Evolutionary conservation across 53 echinoderm and acorn worm genomes (phyloP).

Genomic region (Paracentrotus lividus): DNA sequence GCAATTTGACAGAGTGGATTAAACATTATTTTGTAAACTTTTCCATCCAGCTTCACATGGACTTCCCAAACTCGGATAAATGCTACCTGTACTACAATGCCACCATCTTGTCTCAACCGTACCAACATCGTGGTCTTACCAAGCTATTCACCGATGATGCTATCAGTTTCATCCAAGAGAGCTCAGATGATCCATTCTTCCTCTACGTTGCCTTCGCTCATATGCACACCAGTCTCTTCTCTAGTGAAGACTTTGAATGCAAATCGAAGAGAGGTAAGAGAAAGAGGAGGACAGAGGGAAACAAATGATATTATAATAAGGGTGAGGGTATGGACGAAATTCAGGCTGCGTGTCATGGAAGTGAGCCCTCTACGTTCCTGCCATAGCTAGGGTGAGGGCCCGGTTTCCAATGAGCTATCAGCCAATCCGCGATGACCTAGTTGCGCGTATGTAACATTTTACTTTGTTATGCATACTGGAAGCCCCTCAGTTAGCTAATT

Average conservation of each 20-base stretch:
- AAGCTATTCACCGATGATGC: constrained; percentile 75
- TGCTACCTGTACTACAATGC: constrained; percentile 88
- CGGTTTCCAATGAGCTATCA: too few species aligned
- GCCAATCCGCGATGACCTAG: too few species aligned
- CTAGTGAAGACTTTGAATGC: constrained; percentile 76
- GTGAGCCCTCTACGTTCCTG: too few species aligned
- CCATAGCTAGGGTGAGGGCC: too few species aligned
- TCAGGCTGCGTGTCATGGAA: too few species aligned
- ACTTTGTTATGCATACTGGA: too few species aligned
- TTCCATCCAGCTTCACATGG: constrained; percentile 47
- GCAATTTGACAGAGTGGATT: too few species aligned
- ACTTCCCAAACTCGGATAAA: constrained; percentile 12
- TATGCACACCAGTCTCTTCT: constrained; percentile 83
- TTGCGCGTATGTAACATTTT: too few species aligned
- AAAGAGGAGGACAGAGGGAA: not conserved
- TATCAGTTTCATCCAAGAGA: constrained; percentile 77
- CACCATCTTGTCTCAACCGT: constrained; percentile 81
- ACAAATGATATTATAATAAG: too few species aligned
- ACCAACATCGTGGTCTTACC: constrained; percentile 80
- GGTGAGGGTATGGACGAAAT: too few species aligned
- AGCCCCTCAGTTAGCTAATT: too few species aligned
- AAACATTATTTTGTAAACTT: too few species aligned
- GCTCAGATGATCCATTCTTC: constrained; percentile 86
- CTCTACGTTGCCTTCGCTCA: constrained; percentile 87
- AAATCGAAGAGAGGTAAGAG: constrained; percentile 85